Evolutionary conservation across 1,140 invertebrate species (phyloP).

Genomic region (Cardiocondyla obscurior): DNA sequence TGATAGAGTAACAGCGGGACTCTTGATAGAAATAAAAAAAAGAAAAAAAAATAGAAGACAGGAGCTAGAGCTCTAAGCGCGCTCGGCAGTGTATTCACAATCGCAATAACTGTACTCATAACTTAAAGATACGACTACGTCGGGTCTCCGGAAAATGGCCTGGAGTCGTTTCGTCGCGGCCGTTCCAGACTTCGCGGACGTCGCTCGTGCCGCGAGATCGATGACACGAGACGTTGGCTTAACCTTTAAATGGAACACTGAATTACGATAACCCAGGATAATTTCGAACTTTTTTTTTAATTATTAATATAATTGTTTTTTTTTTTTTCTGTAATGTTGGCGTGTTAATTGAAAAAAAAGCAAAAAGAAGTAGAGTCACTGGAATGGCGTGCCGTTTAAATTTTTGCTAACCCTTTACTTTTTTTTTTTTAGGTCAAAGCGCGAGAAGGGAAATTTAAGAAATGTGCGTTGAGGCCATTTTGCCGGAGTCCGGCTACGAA

Average conservation of each 20-base stretch:
- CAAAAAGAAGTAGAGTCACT: no score
- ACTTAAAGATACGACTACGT: slow-evolving; percentile 77
- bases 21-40: slow-evolving; percentile 57
- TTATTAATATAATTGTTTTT: no score
- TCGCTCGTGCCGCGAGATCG: neutral
- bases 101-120: slow-evolving; percentile 80
- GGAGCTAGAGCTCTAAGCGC: slow-evolving; percentile 82
- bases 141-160: slow-evolving; percentile 65
- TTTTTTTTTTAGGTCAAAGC: neutral
- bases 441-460: no score
- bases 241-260: no score
- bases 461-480: slow-evolving; percentile 64
- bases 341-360: no score
- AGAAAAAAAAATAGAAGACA: slow-evolving; percentile 62
- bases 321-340: no score
- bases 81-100: slow-evolving; percentile 84
- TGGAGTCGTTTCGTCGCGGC: slow-evolving; percentile 20
- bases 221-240: neutral
- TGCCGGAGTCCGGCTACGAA: slow-evolving; percentile 64
- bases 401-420: neutral
- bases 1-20: slow-evolving; percentile 44
- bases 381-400: no score
- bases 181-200: neutral
- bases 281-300: no score
- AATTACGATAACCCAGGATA: no score